These are phyloP conservation scores for Aepyceros melampus DNA, from an alignment of 2,113 vertebrate genomes.

Conservation along the genomic window DNA sequence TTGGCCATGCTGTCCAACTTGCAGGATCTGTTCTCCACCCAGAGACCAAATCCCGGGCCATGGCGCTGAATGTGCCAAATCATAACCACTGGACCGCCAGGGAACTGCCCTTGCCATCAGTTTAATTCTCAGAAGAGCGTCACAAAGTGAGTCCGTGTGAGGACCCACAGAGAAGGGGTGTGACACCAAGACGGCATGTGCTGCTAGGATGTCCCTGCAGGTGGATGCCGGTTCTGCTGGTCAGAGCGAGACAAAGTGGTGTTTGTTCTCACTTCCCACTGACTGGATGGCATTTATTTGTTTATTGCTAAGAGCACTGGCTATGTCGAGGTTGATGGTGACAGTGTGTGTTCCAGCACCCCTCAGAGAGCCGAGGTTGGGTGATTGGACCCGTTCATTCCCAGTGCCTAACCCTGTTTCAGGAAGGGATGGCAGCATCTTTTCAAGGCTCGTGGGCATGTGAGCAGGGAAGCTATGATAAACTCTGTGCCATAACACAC, in stretches of 20 bases:
- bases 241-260: background rate
- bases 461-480: background rate
- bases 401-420: background rate
- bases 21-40: background rate
- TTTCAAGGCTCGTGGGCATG: background rate
- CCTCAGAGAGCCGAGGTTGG: background rate
- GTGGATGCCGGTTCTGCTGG: rapidly evolving
- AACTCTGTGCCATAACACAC: background rate
- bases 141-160: background rate
- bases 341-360: background rate
- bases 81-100: background rate
- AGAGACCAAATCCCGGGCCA: background rate
- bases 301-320: background rate
- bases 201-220: rapidly evolving
- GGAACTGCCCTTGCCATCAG: background rate
- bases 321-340: background rate
- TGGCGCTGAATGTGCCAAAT: rapidly evolving
- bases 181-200: too few species aligned
- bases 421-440: background rate
- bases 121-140: background rate
- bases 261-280: background rate
- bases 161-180: background rate
- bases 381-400: background rate
- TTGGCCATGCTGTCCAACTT: background rate
- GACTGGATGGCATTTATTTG: background rate